Percentiles rank a stretch among this genome's conserved stretches.
phyloP scores from a whole-genome alignment of 2,797 vertebrate genomes.

The Bufotes viridis region DNA sequence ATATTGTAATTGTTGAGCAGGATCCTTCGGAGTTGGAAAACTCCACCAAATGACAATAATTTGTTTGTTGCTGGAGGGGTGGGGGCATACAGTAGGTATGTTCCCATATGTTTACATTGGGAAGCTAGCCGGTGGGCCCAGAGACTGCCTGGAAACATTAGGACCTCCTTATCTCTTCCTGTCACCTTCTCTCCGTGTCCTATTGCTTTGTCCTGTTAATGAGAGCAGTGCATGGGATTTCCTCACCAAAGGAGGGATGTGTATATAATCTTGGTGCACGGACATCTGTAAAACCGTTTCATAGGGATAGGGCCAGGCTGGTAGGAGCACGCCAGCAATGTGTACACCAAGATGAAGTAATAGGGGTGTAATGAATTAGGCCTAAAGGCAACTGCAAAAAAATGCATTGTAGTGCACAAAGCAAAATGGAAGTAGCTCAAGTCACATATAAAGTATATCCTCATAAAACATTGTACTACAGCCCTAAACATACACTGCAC shows the following conservation, averaged over 20 bases:
- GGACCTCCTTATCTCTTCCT: slow-evolving; percentile 64
- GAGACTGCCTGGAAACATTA: slow-evolving; percentile 48
- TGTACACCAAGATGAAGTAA: neutral
- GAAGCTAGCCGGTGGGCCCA: slow-evolving; percentile 24
- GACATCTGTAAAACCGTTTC: slow-evolving; percentile 45
- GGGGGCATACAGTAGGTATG: neutral
- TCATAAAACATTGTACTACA: neutral
- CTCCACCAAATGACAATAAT: neutral
- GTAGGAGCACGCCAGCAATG: neutral
- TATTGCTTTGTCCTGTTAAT: slow-evolving; percentile 40
- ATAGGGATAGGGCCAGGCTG: neutral
- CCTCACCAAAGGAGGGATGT: slow-evolving; percentile 42
- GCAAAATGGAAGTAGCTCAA: neutral
- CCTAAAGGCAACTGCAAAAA: neutral
- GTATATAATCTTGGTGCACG: slow-evolving; percentile 16
- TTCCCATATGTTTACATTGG: slow-evolving; percentile 35
- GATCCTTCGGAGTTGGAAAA: slow-evolving; percentile 5
- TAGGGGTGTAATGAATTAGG: neutral
- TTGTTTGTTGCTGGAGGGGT: neutral
- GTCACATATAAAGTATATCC: neutral
- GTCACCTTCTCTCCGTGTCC: slow-evolving; percentile 57
- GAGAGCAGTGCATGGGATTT: slow-evolving; percentile 40
- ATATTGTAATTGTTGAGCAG: neutral
- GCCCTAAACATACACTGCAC: neutral
- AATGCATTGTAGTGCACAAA: neutral